Evolutionary conservation across 1,140 invertebrate genomes (phyloP).

Genomic region (Drosophila arizonae): DNA sequence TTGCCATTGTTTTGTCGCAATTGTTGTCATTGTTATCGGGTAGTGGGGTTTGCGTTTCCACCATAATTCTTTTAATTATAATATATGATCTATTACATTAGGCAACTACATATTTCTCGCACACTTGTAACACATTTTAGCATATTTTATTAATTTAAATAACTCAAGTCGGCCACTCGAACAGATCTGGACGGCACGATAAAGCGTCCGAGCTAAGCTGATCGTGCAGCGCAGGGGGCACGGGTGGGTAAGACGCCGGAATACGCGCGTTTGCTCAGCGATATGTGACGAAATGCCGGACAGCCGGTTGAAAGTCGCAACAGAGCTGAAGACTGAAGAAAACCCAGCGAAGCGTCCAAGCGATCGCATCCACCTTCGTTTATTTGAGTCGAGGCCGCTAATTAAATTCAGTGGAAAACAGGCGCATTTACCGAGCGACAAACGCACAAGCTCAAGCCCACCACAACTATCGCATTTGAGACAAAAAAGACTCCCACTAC

Average conservation of each 20-base stretch:
- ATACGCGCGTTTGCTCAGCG: conserved; percentile 61
- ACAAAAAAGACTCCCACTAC: conserved; percentile 55
- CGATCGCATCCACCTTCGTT: conserved; percentile 77
- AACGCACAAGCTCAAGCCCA: conserved; percentile 5
- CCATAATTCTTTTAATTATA: conserved; percentile 79
- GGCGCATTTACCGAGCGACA: conserved; percentile 60
- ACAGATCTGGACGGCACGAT: conserved; percentile 56
- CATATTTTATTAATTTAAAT: conserved; percentile 82
- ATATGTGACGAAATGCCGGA: conserved; percentile 65
- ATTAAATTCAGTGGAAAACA: conserved; percentile 80
- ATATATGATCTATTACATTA: conserved; percentile 73
- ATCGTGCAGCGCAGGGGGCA: neutral
- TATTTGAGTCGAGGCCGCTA: conserved; percentile 62
- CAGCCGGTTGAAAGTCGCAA: conserved; percentile 38
- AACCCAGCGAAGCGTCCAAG: conserved; percentile 75
- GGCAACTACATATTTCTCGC: conserved; percentile 60
- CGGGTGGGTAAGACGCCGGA: conserved; percentile 10
- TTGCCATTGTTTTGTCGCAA: conserved; percentile 71
- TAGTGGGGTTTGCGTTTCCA: conserved; percentile 52
- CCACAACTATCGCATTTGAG: conserved; percentile 40
- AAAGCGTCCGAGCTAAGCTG: conserved; percentile 19
- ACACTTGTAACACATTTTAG: conserved; percentile 82
- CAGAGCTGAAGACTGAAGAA: conserved; percentile 9
- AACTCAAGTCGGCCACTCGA: conserved; percentile 63
- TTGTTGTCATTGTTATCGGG: conserved; percentile 30